Conservation (phyloP, 2,797 vertebrate genomes). For the Onychomys arenicola region DNA sequence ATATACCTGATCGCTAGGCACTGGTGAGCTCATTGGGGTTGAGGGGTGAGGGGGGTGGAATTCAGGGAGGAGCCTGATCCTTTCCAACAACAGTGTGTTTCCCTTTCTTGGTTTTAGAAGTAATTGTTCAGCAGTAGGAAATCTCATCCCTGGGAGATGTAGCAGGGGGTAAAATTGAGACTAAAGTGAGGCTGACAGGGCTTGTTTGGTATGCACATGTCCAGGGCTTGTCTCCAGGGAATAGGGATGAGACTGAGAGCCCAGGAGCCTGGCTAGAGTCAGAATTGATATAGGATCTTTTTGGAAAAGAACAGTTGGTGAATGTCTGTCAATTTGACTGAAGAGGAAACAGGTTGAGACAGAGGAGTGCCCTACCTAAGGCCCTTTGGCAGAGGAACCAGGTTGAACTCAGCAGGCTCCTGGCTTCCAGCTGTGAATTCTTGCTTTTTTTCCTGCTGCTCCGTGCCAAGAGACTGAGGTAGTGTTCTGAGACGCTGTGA, state of each 20-base stretch:
- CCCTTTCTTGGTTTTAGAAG: constrained; percentile 25
- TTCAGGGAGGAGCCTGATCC: background rate
- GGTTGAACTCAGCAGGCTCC: background rate
- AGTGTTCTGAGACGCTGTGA: background rate
- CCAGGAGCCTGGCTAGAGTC: background rate
- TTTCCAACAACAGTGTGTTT: background rate
- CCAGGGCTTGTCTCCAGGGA: background rate
- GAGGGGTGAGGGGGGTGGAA: background rate
- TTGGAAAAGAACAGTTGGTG: background rate
- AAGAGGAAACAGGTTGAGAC: background rate
- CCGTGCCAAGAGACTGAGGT: background rate
- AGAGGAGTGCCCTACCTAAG: background rate
- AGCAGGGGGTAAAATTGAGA: background rate
- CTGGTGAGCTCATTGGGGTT: background rate
- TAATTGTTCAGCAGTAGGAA: background rate
- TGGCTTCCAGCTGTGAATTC: background rate
- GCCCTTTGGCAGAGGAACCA: background rate
- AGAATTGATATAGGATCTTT: background rate
- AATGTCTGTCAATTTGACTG: background rate
- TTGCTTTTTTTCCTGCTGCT: background rate
- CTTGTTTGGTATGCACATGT: background rate
- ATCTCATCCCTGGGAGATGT: background rate
- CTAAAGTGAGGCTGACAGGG: background rate
- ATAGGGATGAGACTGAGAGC: background rate
- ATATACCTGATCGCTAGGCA: background rate